Evolutionary conservation across 2,888 invertebrate genomes (phyloP), one percentile per base, ranked within the genome.

Genomic region (Pecten maximus): DNA sequence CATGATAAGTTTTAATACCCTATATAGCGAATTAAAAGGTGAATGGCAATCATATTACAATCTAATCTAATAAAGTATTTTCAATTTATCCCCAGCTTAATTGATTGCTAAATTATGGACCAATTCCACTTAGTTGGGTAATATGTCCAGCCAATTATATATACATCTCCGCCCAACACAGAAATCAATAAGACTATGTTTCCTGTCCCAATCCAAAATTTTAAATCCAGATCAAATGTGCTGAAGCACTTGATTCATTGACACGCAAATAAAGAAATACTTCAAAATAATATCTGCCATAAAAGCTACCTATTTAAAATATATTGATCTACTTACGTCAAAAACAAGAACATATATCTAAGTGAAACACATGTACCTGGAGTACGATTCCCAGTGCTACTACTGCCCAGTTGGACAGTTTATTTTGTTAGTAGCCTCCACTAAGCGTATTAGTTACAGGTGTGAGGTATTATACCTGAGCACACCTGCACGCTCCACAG

Each of bases 391-490:
- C 23, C 54, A 54, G 54, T 6, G 23, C 54, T 54, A 54, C 54
- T 23, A n/a, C 23, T 19, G 54, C n/a, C 16, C 54, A 54, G 74
- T 74, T 8, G 35, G 74, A 74, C 35, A 74, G 74, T 74, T 74
- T 74, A 54, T 54, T 54, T 54, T 54, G 54, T 54, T 54, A 54
- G 74, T 74, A 74, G 74, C 74, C 35, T 35, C 35, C 74, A 8
- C 74, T 74, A 74, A 74, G 74, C 88, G 91, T 89, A 92, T 92
- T 92, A 92, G 60, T 48, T 89, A 92, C 91, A 92, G 91, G 91
- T 92, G 91, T 91, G 88, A 91, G 88, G 88, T 89, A 89, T 92
- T 92, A 90, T 50, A 91, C 88, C 89, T 48, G 89, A 88, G 87
- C 88, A 92, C 91, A 92, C 91, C 91, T 92, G 91, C 91, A 91